A percentile compares a stretch with the other conserved stretches of the same genome.
phyloP scores from a whole-genome alignment of 2,113 vertebrate species.

The Leptobrachium leishanense region DNA sequence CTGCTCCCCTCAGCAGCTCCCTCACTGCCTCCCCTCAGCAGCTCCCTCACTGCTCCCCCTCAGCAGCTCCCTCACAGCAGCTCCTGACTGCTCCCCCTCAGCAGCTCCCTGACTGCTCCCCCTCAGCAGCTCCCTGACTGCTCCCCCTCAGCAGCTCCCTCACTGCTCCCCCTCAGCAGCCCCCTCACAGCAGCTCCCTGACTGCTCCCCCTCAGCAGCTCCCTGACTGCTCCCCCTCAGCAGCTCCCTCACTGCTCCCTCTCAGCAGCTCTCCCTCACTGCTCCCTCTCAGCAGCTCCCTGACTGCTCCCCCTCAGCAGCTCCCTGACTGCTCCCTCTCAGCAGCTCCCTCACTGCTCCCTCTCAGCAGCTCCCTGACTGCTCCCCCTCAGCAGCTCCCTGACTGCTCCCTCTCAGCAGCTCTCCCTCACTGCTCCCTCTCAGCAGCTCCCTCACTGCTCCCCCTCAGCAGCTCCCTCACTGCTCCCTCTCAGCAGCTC shows the following conservation, averaged over 20 bases:
- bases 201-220: background rate
- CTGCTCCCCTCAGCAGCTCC: background rate
- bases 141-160: too few species aligned
- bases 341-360: background rate
- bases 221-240: background rate
- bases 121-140: too few species aligned
- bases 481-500: background rate
- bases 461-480: background rate
- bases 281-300: background rate
- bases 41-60: too few species aligned
- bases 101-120: too few species aligned
- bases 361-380: background rate
- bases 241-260: constrained; percentile 19
- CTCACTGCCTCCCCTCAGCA: constrained; percentile 32
- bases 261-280: too few species aligned
- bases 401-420: too few species aligned
- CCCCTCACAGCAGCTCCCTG: too few species aligned
- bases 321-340: background rate
- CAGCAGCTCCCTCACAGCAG: background rate
- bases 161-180: too few species aligned
- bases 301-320: background rate
- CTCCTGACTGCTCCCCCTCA: too few species aligned
- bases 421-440: background rate
- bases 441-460: background rate
- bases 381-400: background rate